These are phyloP conservation scores for Odontocolon sp. DNA, from an alignment of 2,888 invertebrate genomes.

Conservation along the genomic window DNA sequence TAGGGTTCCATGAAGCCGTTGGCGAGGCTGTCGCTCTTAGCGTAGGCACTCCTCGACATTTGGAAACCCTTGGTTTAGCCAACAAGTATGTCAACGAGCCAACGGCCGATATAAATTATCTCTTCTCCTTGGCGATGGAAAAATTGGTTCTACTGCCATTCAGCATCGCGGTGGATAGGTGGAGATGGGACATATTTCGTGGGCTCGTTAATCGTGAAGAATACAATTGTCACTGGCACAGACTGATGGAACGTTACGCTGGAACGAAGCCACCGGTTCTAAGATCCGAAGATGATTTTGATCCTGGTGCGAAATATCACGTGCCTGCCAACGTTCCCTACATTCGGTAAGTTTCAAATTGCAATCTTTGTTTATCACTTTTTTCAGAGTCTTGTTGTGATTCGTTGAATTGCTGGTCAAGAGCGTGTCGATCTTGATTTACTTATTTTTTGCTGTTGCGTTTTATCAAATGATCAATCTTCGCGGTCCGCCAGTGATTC, in stretches of 20 bases:
- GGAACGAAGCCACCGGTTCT: slow-evolving; percentile 93
- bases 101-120: slow-evolving; percentile 91
- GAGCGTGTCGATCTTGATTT: slow-evolving; percentile 33
- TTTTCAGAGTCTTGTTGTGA: neutral
- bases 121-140: slow-evolving; percentile 92
- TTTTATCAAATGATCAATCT: slow-evolving; percentile 24
- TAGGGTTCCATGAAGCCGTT: slow-evolving; percentile 96
- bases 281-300: slow-evolving; percentile 94
- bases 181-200: slow-evolving; percentile 93
- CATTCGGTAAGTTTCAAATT: slow-evolving; percentile 87
- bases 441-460: neutral
- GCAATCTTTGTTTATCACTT: neutral
- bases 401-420: neutral
- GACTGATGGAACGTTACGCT: slow-evolving; percentile 91
- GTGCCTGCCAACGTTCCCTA: slow-evolving; percentile 95
- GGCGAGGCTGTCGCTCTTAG: slow-evolving; percentile 95
- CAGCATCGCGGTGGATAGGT: slow-evolving; percentile 91
- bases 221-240: slow-evolving; percentile 95
- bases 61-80: slow-evolving; percentile 91
- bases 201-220: slow-evolving; percentile 88
- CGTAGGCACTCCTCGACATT: slow-evolving; percentile 91
- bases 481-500: slow-evolving; percentile 8
- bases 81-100: slow-evolving; percentile 91
- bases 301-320: slow-evolving; percentile 96
- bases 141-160: slow-evolving; percentile 93